Percentiles rank a stretch among this genome's conserved stretches.
Evolutionary conservation across 2,797 vertebrate species (phyloP).

Genomic region (Syngnathus rostellatus): DNA sequence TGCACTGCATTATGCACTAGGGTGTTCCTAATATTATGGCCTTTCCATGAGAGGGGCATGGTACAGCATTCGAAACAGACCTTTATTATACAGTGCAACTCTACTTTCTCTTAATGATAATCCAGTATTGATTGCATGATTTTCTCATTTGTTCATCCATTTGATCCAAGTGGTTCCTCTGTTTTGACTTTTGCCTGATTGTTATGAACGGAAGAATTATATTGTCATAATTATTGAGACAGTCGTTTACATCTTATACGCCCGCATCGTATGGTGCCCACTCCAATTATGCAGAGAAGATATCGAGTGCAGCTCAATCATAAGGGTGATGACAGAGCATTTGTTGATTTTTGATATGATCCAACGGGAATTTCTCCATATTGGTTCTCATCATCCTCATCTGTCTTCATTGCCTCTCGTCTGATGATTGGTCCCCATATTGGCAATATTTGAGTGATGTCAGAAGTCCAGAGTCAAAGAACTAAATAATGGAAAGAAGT

Average conservation of each 20-base stretch:
- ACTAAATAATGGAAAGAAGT: background rate
- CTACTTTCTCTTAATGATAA: no score
- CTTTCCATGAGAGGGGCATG: background rate
- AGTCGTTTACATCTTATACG: background rate
- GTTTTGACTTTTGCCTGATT: background rate
- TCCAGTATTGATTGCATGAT: background rate
- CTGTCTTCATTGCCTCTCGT: background rate
- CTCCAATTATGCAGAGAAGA: background rate
- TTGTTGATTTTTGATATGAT: background rate
- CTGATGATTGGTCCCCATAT: background rate
- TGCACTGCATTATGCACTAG: background rate
- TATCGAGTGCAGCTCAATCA: background rate
- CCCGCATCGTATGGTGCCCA: background rate
- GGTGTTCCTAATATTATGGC: background rate
- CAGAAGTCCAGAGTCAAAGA: background rate
- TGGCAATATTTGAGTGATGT: background rate
- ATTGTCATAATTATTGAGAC: background rate
- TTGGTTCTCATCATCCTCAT: constrained; percentile 4
- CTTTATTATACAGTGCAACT: background rate
- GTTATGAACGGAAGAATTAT: no score
- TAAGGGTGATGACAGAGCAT: background rate
- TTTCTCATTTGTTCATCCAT: background rate
- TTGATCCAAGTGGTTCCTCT: no score
- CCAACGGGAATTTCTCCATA: background rate
- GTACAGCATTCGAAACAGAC: background rate